A percentile compares a stretch with the other conserved stretches of the same genome.
These are phyloP conservation scores for Epistrophella euchroma DNA, from an alignment of 2,888 invertebrate species.

Conservation along the genomic window DNA sequence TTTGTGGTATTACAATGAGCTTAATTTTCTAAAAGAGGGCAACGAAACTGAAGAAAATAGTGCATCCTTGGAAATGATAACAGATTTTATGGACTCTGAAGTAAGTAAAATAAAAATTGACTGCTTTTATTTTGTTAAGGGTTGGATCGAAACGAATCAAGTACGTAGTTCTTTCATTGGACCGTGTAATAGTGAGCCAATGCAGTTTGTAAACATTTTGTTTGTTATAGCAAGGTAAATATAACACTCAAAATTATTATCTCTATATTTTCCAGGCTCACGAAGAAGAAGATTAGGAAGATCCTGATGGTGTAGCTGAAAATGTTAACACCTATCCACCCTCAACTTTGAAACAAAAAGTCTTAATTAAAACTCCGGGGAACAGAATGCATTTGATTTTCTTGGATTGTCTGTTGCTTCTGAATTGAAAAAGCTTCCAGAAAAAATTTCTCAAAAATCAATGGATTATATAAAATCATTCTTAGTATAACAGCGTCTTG, in stretches of 20 bases:
- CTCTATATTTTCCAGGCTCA: background rate
- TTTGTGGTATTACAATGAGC: slow-evolving; percentile 53
- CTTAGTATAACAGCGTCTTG: background rate
- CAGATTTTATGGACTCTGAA: background rate
- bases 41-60: background rate
- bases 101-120: background rate
- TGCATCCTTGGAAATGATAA: background rate
- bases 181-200: too few relatives aligned
- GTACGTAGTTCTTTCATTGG: too few relatives aligned
- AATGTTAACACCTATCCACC: too few relatives aligned
- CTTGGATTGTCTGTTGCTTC: background rate
- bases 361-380: background rate
- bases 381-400: slow-evolving; percentile 1
- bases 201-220: too few relatives aligned
- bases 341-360: background rate
- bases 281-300: background rate
- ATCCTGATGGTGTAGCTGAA: background rate
- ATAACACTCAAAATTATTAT: too few relatives aligned
- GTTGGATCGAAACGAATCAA: too few relatives aligned
- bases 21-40: slow-evolving; percentile 44
- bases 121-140: too few relatives aligned
- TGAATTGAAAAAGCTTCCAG: slow-evolving; percentile 11
- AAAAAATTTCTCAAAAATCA: slow-evolving; percentile 3
- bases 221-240: too few relatives aligned
- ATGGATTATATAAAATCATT: slow-evolving; percentile 9